phyloP scores from a whole-genome alignment of 2,113 vertebrate species.

The Zosterops hypoxanthus region DNA sequence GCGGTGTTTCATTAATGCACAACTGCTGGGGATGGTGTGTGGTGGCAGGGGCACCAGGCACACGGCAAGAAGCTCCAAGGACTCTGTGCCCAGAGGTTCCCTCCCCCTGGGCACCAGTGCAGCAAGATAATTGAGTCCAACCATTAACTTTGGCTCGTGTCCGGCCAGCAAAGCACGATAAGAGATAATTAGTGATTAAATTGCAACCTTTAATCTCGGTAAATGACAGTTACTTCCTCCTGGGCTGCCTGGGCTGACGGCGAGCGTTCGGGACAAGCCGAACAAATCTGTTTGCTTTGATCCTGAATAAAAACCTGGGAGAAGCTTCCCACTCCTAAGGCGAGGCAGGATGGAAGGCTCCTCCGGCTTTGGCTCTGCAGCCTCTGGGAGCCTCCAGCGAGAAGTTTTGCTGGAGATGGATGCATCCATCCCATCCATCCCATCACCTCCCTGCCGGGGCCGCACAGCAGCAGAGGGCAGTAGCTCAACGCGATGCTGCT shows the following conservation, averaged over 20 bases:
- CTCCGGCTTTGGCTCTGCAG: accelerated
- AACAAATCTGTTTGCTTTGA: slow-evolving; percentile 47
- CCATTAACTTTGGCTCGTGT: background rate
- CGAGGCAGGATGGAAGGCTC: background rate
- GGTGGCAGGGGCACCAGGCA: background rate
- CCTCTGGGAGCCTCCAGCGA: background rate
- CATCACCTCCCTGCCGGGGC: background rate
- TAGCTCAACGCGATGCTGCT: background rate
- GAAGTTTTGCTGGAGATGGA: background rate
- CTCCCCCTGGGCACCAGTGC: background rate
- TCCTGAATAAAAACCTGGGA: background rate
- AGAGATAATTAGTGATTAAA: slow-evolving; percentile 48
- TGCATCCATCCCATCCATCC: background rate
- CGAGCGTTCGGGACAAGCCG: background rate
- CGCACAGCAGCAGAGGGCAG: slow-evolving; percentile 41
- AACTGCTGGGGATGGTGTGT: background rate
- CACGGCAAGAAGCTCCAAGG: background rate
- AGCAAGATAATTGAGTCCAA: too few relatives aligned
- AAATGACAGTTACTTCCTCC: slow-evolving; percentile 3
- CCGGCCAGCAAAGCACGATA: background rate
- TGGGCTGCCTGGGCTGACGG: background rate
- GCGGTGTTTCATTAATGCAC: background rate
- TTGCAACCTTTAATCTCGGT: slow-evolving; percentile 23
- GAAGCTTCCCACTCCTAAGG: slow-evolving; percentile 23
- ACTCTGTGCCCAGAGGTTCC: background rate